Evolutionary conservation across 53 echinoderm and acorn worm species (phyloP).

Genomic region (Echinometra lucunter): DNA sequence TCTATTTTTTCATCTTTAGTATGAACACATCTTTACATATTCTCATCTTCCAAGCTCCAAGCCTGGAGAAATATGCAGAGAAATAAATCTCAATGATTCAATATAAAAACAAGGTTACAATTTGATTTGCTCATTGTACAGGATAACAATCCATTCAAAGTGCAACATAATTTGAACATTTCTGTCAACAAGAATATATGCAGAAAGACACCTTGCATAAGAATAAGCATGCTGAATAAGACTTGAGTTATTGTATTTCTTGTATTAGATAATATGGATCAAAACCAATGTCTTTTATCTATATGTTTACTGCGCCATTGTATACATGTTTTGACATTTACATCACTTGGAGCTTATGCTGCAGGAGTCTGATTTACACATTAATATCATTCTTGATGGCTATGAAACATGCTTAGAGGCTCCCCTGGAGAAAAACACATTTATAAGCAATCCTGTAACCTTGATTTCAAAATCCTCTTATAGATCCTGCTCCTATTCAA

Average conservation of each 20-base stretch:
- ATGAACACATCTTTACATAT: background rate
- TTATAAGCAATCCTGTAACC: background rate
- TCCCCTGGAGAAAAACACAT: background rate
- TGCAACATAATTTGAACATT: background rate
- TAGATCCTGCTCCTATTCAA: background rate
- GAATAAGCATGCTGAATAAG: background rate
- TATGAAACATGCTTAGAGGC: background rate
- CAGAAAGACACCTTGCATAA: background rate
- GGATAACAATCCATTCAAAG: background rate
- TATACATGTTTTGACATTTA: background rate
- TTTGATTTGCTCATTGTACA: background rate
- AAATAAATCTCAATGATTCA: background rate
- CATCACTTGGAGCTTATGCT: background rate
- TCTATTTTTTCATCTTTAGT: background rate
- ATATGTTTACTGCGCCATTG: background rate
- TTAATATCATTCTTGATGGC: background rate
- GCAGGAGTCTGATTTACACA: background rate
- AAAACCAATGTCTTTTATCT: background rate
- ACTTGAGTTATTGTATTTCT: background rate
- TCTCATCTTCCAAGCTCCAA: background rate
- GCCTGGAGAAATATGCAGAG: background rate
- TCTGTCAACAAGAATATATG: background rate
- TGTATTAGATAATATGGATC: background rate
- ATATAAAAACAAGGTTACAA: background rate
- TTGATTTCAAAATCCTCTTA: conserved; percentile 7